A percentile compares a stretch with the other conserved stretches of the same genome.
phyloP scores from a whole-genome alignment of 2,797 vertebrate species.

The Sebastes nivosus region DNA sequence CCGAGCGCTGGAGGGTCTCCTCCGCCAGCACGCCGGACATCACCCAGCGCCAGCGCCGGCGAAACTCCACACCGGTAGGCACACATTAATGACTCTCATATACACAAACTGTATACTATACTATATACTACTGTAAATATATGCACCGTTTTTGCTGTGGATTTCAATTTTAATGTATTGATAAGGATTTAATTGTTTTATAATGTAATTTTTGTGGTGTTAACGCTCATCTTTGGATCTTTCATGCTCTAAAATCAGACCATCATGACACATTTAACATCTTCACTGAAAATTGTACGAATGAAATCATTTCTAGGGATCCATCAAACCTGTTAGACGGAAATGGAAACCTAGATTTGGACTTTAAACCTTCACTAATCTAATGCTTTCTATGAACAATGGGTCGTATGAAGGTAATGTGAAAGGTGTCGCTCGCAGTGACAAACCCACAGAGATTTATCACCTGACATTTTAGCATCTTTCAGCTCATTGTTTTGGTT shows the following conservation, averaged over 20 bases:
- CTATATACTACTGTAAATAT: too few species aligned
- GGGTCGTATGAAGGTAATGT: background rate
- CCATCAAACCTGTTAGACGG: background rate
- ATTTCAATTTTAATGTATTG: background rate
- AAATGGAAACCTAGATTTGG: background rate
- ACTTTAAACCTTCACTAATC: background rate
- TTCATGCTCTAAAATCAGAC: background rate
- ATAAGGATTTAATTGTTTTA: background rate
- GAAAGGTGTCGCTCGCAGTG: background rate
- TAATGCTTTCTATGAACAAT: background rate
- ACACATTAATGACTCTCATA: background rate
- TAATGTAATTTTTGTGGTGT: background rate
- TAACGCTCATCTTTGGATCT: background rate
- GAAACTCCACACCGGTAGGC: constrained; percentile 85
- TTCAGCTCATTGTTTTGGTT: too few species aligned
- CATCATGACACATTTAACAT: background rate
- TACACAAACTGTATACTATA: background rate
- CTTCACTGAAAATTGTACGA: too few species aligned
- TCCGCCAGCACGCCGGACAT: constrained; percentile 88
- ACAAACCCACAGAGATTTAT: background rate
- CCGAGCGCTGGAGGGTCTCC: constrained; percentile 86
- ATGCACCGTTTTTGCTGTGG: background rate
- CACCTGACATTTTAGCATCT: background rate
- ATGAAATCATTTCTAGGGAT: background rate
- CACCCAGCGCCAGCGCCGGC: constrained; percentile 79